Conservation (phyloP, 1,140 invertebrate genomes). For the Apis laboriosa region DNA sequence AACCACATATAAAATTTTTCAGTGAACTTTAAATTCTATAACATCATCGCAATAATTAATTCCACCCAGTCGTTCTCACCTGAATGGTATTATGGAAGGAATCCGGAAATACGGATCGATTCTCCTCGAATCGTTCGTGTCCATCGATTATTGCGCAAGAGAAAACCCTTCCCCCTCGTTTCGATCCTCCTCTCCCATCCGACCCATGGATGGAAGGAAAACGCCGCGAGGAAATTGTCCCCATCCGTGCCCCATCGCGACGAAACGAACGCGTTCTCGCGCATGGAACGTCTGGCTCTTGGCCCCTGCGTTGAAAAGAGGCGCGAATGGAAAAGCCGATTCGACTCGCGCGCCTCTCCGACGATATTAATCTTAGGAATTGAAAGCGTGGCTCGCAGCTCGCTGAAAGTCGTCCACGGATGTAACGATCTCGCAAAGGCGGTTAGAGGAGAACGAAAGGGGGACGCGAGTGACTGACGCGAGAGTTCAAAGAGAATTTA, state of each 20-base stretch:
- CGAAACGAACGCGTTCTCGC: not conserved
- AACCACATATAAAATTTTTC: no score
- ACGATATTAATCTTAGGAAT: conserved; percentile 23
- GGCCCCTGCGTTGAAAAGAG: no score
- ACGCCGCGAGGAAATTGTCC: no score
- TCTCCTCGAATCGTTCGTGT: conserved; percentile 71
- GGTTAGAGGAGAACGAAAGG: not conserved
- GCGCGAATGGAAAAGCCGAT: no score
- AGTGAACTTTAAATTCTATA: no score
- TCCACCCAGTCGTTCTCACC: no score
- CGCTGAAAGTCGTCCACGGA: not conserved
- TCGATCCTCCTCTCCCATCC: not conserved
- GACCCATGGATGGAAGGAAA: no score
- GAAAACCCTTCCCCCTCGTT: not conserved
- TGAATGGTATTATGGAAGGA: no score
- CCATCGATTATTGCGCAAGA: conserved; percentile 56
- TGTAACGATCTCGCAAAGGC: not conserved
- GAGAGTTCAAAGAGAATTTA: not conserved
- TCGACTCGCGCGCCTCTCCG: not conserved
- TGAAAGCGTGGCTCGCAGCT: not conserved
- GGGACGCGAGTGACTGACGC: not conserved
- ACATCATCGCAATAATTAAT: no score
- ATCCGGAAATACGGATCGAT: conserved; percentile 69
- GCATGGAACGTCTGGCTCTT: no score
- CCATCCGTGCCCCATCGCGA: not conserved